Evolutionary conservation across 2,797 vertebrate genomes (phyloP).

Genomic region (Pangasius sanitwongsei): DNA sequence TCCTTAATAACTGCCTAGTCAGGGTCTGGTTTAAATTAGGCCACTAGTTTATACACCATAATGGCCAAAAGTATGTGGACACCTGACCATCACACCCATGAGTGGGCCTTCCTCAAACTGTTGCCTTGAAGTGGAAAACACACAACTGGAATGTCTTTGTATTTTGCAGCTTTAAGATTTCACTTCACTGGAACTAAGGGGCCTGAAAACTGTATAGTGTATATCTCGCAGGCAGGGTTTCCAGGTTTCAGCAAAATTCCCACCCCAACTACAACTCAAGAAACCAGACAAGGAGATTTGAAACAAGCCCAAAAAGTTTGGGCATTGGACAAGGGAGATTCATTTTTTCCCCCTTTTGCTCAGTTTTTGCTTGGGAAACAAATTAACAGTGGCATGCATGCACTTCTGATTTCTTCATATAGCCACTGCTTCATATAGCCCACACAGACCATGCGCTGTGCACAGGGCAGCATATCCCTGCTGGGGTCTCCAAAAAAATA

Average conservation of each 20-base stretch:
- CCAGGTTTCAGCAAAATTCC: background rate
- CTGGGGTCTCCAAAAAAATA: background rate
- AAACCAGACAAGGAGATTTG: background rate
- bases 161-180: background rate
- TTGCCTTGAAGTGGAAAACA: background rate
- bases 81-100: background rate
- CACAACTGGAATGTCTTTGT: background rate
- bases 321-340: background rate
- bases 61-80: background rate
- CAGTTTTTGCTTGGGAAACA: background rate
- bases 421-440: background rate
- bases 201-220: background rate
- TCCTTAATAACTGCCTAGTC: background rate
- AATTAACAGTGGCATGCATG: background rate
- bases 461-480: background rate
- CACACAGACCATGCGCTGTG: background rate
- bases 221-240: background rate
- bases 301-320: background rate
- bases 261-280: background rate
- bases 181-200: background rate
- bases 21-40: background rate
- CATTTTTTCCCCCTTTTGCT: background rate
- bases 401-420: background rate
- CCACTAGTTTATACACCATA: background rate
- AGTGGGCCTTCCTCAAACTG: background rate